These are phyloP conservation scores for Larimichthys crocea DNA, from an alignment of 2,113 vertebrate genomes.

Conservation along the genomic window DNA sequence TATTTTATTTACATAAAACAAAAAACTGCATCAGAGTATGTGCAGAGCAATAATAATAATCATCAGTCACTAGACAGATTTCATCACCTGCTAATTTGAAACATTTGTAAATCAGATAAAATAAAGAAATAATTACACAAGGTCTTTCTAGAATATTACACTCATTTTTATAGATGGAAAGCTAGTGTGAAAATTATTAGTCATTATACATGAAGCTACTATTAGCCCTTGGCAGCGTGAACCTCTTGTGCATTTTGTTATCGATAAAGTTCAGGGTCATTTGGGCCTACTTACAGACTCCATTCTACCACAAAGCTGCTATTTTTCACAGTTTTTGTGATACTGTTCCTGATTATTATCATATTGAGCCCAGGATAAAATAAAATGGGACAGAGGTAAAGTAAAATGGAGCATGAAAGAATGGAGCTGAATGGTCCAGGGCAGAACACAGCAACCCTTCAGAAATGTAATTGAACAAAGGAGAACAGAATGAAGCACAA, in stretches of 20 bases:
- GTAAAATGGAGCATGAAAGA: constrained; percentile 35
- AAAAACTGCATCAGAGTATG: neutral
- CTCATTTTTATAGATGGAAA: constrained; percentile 5
- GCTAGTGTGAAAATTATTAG: constrained; percentile 21
- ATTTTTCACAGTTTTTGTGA: constrained; percentile 30
- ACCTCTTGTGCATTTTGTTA: constrained; percentile 33
- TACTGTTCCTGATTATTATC: constrained; percentile 31
- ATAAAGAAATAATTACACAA: constrained; percentile 6
- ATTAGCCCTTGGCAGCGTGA: constrained; percentile 2
- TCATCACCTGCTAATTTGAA: constrained; percentile 42
- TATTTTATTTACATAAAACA: neutral
- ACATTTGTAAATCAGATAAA: constrained; percentile 44
- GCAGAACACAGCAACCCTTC: constrained; percentile 7
- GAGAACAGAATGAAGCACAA: constrained; percentile 44
- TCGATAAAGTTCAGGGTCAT: constrained; percentile 43
- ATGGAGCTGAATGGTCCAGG: constrained; percentile 21
- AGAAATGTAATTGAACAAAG: constrained; percentile 47
- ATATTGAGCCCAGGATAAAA: constrained; percentile 12
- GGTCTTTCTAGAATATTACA: neutral
- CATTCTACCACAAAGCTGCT: constrained; percentile 33
- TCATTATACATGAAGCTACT: neutral
- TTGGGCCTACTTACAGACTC: constrained; percentile 49
- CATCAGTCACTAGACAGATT: constrained; percentile 39
- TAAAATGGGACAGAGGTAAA: constrained; percentile 22
- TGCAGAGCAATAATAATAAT: constrained; percentile 30